Evolutionary conservation across 2,888 invertebrate genomes (phyloP).

Genomic region (Branchipolynoe longqiensis): DNA sequence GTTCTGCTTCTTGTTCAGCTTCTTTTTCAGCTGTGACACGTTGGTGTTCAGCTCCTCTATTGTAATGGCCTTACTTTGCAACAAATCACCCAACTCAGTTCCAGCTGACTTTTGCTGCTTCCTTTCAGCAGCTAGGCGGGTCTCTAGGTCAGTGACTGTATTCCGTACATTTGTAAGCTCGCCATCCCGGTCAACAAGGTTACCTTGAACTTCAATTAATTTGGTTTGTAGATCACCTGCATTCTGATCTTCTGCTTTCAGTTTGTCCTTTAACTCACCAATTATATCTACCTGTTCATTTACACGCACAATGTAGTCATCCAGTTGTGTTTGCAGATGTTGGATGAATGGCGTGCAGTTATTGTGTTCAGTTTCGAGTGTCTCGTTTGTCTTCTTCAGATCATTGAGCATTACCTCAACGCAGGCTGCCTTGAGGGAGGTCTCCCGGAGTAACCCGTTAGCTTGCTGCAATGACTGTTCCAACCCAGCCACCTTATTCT

Average conservation of each 20-base stretch:
- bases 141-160: constrained; percentile 46
- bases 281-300: constrained; percentile 63
- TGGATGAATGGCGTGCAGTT: constrained; percentile 8
- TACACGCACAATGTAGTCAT: constrained; percentile 63
- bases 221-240: not conserved
- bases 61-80: constrained; percentile 50
- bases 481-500: constrained; percentile 31
- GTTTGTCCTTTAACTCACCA: constrained; percentile 59
- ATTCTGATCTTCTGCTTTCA: constrained; percentile 17
- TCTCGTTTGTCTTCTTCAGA: not conserved
- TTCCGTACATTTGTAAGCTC: constrained; percentile 23
- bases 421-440: constrained; percentile 14
- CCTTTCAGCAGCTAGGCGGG: constrained; percentile 24
- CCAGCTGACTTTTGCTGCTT: constrained; percentile 44
- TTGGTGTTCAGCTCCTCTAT: constrained; percentile 57
- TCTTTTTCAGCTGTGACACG: constrained; percentile 39
- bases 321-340: constrained; percentile 58
- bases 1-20: constrained; percentile 59
- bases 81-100: constrained; percentile 42
- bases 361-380: not conserved
- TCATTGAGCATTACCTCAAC: constrained; percentile 12
- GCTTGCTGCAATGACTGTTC: constrained; percentile 52
- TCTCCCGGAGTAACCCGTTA: constrained; percentile 30
- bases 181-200: constrained; percentile 25
- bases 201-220: not conserved